Percentiles rank a stretch among this genome's conserved stretches.
phyloP scores from a whole-genome alignment of 2,797 vertebrate species.

The Merluccius polli region DNA sequence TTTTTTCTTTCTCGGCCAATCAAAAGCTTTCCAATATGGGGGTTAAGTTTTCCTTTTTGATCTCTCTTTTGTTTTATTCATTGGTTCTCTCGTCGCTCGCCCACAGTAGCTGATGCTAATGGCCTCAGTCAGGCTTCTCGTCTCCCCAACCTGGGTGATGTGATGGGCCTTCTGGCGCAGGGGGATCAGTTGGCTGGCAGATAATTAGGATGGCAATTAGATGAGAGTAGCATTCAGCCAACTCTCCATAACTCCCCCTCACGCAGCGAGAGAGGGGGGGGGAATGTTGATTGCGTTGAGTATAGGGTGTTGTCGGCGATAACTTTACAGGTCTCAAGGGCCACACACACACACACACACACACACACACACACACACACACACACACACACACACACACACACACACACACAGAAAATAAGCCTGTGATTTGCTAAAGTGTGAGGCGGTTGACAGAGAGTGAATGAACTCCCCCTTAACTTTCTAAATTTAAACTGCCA shows the following conservation, averaged over 20 bases:
- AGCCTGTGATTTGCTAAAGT: slow-evolving; percentile 10
- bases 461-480: slow-evolving; percentile 8
- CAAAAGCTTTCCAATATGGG: not conserved
- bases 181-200: slow-evolving; percentile 11
- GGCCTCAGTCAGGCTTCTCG: slow-evolving; percentile 51
- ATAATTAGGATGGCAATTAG: slow-evolving; percentile 50
- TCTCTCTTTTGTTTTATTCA: slow-evolving; percentile 53
- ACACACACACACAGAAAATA: not conserved
- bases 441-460: not conserved
- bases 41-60: not conserved
- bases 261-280: slow-evolving; percentile 8
- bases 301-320: slow-evolving; percentile 33
- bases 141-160: slow-evolving; percentile 41
- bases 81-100: slow-evolving; percentile 41
- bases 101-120: slow-evolving; percentile 53
- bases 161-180: slow-evolving; percentile 42
- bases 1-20: not conserved
- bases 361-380: too few relatives aligned
- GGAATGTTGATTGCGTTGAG: slow-evolving; percentile 31
- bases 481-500: slow-evolving; percentile 17
- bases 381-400: too few relatives aligned
- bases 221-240: slow-evolving; percentile 39
- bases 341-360: not conserved
- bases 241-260: slow-evolving; percentile 23
- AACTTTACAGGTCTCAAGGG: slow-evolving; percentile 32